Evolutionary conservation across 2,888 invertebrate genomes (phyloP), one percentile per base, ranked within the genome.

Genomic region (Xylophagus ater): DNA sequence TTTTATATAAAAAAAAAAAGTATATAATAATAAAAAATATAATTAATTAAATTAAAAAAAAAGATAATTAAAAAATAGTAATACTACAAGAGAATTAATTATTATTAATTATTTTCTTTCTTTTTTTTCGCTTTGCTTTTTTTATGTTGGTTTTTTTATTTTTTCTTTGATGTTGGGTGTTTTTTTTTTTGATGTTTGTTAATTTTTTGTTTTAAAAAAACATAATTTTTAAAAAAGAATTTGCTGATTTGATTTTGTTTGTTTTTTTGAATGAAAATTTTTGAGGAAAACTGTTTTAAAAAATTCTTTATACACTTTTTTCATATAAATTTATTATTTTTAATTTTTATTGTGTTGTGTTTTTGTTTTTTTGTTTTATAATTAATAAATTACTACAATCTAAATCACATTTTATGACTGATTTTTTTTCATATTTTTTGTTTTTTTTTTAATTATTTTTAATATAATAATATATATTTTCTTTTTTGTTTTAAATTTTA

Each of bases 381-480:
- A 42, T 32, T 30, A 34, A 50, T 49, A 49, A 49, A 49, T n/a
- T 48, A 50, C 50, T 49, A 49, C 41, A 49, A 48, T 45, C 49
- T 50, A 50, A 47, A 50, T 50, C 50, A 50, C 49, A 50, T 49
- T 48, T 48, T 50, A 47, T 50, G 51, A 49, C 50, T 50, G 49
- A 47, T 46, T 37, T 37, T 39, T 33, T 35, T 31, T 30, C n/a
- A n/a, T n/a, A n/a, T n/a, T 25, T 20, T 31, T 34, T 38, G 13
- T 35, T 37, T 28, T 26, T 37, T 19, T 15, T 37, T 25, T 25
- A 25, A 24, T 34, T 24, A 14, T 14, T 36, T 36, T 36, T 10
- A 21, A 23, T 18, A 31, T 31, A 29, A 19, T 8, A 19, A 9
- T 31, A 15, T 9, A n/a, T 29, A 19, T 38, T 29, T 25, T 25